These are phyloP conservation scores for Sitobion miscanthi DNA, from an alignment of 1,140 invertebrate genomes.

Conservation along the genomic window DNA sequence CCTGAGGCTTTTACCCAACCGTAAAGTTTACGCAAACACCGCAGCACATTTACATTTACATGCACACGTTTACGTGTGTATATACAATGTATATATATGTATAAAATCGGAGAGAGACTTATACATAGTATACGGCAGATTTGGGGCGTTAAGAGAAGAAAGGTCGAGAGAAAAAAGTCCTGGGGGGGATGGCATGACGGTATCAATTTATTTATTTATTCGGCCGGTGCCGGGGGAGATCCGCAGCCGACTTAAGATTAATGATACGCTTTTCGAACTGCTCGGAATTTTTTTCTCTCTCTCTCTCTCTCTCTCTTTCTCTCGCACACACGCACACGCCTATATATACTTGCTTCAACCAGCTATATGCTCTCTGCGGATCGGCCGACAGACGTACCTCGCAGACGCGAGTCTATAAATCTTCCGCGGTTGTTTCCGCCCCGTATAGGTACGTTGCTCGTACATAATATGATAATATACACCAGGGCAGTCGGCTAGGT, in stretches of 20 bases:
- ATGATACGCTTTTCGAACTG: slow-evolving; percentile 18
- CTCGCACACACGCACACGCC: neutral
- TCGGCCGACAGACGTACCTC: neutral
- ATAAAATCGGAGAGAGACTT: neutral
- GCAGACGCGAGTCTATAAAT: slow-evolving; percentile 24
- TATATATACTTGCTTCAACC: neutral
- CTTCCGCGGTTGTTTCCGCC: neutral
- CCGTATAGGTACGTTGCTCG: neutral
- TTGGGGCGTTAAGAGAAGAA: neutral
- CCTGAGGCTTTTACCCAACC: neutral
- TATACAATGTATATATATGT: neutral
- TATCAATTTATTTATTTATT: slow-evolving; percentile 55
- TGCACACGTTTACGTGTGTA: neutral
- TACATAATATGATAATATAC: neutral
- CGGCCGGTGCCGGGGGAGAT: neutral
- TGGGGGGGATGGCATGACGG: neutral
- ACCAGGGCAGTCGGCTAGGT: neutral
- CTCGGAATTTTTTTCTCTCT: neutral
- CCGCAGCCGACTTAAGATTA: neutral
- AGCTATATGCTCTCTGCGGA: slow-evolving; percentile 9
- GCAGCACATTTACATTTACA: neutral
- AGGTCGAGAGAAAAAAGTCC: neutral
- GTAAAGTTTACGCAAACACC: neutral
- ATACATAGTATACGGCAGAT: neutral
- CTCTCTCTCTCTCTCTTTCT: no score